Evolutionary conservation across 2,888 invertebrate genomes (phyloP).

Genomic region (Aphodius granarius): DNA sequence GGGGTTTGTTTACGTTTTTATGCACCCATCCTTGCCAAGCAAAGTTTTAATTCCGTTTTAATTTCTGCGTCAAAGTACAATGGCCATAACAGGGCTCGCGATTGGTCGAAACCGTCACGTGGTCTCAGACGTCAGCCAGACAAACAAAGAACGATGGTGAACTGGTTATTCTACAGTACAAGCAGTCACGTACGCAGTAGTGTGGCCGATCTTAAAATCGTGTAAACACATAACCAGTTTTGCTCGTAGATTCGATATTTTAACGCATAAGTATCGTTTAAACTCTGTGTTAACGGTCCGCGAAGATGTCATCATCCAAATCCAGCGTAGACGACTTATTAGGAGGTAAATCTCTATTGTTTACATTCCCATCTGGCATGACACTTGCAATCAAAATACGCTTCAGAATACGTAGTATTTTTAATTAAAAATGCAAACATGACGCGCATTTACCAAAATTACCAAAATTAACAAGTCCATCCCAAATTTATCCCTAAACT

Average conservation of each 20-base stretch:
- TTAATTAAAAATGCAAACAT: not conserved
- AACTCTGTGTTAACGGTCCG: constrained; percentile 15
- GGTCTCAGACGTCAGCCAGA: constrained; percentile 34
- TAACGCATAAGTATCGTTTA: not conserved
- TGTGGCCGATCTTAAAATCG: constrained; percentile 14
- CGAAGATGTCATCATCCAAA: constrained; percentile 52
- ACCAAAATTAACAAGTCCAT: not conserved
- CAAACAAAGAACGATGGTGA: constrained; percentile 42
- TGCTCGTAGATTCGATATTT: constrained; percentile 8
- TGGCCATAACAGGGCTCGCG: not conserved
- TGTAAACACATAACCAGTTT: constrained; percentile 12
- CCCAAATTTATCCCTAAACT: not conserved
- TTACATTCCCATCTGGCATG: constrained; percentile 33
- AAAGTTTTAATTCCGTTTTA: not conserved
- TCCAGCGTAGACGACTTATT: constrained; percentile 52
- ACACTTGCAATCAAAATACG: constrained; percentile 23
- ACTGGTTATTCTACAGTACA: constrained; percentile 39
- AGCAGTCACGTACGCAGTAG: constrained; percentile 43
- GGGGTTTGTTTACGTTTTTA: not conserved
- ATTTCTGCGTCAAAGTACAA: constrained; percentile 4
- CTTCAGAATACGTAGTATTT: not conserved
- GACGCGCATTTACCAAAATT: not conserved
- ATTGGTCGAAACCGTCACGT: constrained; percentile 30
- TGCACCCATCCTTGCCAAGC: not conserved
- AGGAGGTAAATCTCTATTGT: constrained; percentile 47